Evolutionary conservation across 2,888 invertebrate species (phyloP), one percentile per base, ranked within the genome.

Genomic region (Sussaba pulchella): DNA sequence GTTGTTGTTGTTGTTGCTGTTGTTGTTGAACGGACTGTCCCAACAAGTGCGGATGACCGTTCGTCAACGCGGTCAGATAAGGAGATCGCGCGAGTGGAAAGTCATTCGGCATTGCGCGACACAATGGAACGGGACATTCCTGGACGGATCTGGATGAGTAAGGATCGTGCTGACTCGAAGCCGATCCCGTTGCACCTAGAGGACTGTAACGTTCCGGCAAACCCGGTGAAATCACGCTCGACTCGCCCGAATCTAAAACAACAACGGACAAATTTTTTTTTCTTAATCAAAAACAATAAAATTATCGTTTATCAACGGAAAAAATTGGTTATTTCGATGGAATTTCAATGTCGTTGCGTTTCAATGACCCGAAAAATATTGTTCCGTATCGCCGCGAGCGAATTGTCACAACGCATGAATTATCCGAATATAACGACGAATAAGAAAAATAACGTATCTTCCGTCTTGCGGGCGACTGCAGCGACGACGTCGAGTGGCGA

Each of bases 131-230:
- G 1, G 92, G 90, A 75, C 92, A 92, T 69, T 92, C 92, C 78
- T 91, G 92, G 0, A 92, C 89, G 17, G 91, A 90, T 26, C 92
- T 86, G 19, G 90, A 89, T 19, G 89, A 88, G 85, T 91, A 92
- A 14, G 91, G 91, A 84, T 91, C 90, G 80, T 89, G 90, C 59
- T 81, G 81, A 82, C 89, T 90, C 52, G 91, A 89, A 0, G 90
- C 89, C 26, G 91, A 90, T 74, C 90, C 91, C 12, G 91, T 88
- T 5, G 91, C 89, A 2, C 89, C 91, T 31, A 91, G 71, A 9
- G 92, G 92, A 85, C 92, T 92, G 82, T 91, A 92, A 24, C 91
- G 90, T 75, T 92, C 92, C n/a, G 92, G 92, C 36, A 92, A 83
- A 43, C 92, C 92, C 5, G 92, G 92, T 0, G 92, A 92, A 63